Evolutionary conservation across 2,888 invertebrate genomes (phyloP).

Genomic region (Aphidius colemani): DNA sequence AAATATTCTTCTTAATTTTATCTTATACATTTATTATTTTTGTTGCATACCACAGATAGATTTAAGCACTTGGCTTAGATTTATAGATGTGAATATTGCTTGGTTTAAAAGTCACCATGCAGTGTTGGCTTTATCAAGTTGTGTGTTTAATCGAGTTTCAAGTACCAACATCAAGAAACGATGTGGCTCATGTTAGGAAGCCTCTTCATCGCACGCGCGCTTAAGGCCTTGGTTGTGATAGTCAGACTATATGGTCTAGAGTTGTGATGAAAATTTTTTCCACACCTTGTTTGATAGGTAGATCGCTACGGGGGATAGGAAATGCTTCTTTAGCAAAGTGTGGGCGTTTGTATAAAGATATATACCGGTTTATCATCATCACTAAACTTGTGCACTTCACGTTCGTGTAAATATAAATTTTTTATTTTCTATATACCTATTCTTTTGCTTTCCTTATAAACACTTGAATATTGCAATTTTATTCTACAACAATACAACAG

Average conservation of each 20-base stretch:
- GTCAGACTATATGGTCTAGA: conserved; percentile 27
- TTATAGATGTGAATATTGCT: background rate
- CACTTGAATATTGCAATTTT: too few relatives aligned
- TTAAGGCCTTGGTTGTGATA: conserved; percentile 4
- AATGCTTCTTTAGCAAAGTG: conserved; percentile 29
- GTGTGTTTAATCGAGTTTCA: conserved; percentile 27
- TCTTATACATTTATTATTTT: too few relatives aligned
- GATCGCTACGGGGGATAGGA: conserved; percentile 47
- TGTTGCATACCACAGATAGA: too few relatives aligned
- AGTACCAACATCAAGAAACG: background rate
- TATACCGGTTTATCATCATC: conserved; percentile 58
- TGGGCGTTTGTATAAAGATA: conserved; percentile 47
- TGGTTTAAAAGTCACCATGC: conserved; percentile 1
- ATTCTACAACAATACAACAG: too few relatives aligned
- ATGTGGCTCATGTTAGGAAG: conserved; percentile 13
- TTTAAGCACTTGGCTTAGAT: too few relatives aligned
- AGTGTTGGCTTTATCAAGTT: conserved; percentile 26
- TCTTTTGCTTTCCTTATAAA: conserved; percentile 5
- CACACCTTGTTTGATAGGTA: conserved; percentile 55
- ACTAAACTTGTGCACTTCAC: conserved; percentile 53
- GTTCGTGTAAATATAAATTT: conserved; percentile 43
- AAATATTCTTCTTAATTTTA: too few relatives aligned
- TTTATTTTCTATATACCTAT: background rate
- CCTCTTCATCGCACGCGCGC: conserved; percentile 29
- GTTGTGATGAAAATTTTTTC: conserved; percentile 31